phyloP scores from a whole-genome alignment of 2,113 vertebrate genomes.

The Amphiprion ocellaris region DNA sequence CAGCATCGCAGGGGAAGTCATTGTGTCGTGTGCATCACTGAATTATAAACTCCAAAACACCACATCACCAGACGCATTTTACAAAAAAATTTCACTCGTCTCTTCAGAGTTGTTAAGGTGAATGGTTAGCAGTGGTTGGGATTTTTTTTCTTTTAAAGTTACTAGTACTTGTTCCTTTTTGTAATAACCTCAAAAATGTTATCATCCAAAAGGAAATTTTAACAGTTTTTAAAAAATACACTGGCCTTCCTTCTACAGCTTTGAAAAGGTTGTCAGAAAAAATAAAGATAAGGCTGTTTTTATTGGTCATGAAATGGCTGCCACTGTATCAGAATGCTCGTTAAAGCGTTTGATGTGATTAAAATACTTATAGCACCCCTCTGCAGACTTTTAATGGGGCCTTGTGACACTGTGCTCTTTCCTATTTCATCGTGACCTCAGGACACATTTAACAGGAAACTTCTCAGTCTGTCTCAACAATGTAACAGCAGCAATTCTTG shows the following conservation, averaged over 20 bases:
- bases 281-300: too few relatives aligned
- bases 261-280: too few relatives aligned
- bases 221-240: background rate
- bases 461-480: slow-evolving; percentile 48
- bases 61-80: too few relatives aligned
- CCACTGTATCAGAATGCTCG: too few relatives aligned
- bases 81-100: too few relatives aligned
- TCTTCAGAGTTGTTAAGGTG: too few relatives aligned
- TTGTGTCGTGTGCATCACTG: background rate
- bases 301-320: too few relatives aligned
- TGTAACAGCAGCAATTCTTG: slow-evolving; percentile 38
- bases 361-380: background rate
- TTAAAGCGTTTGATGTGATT: too few relatives aligned
- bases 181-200: background rate
- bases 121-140: too few relatives aligned
- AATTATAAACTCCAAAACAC: too few relatives aligned
- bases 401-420: background rate
- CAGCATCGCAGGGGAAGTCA: background rate
- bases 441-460: slow-evolving; percentile 39
- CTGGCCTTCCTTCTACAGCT: background rate
- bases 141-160: too few relatives aligned
- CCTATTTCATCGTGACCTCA: slow-evolving; percentile 21
- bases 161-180: too few relatives aligned
- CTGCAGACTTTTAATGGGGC: background rate
- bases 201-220: background rate